Evolutionary conservation across 2,113 vertebrate genomes (phyloP), one percentile per base, ranked within the genome.

Genomic region (Xerus inauris): DNA sequence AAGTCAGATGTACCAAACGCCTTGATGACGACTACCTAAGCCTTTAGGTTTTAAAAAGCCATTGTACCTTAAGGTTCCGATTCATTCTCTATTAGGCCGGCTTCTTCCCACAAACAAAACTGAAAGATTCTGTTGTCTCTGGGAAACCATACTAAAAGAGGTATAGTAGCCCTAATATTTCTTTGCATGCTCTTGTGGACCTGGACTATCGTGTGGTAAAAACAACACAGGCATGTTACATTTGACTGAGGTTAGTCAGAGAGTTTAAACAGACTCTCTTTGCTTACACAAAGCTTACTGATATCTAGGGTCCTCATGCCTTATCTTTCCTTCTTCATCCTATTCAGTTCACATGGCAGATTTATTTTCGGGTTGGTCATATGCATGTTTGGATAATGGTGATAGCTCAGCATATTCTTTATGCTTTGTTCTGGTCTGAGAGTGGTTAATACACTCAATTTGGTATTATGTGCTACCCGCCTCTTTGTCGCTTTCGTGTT

Each of bases 101-200:
- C 96, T 98, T 97, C 97, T 97, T 97, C 89, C 93, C 96, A 98
- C 93, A 86, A 92, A 94, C 51, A 94, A 97, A 98, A 97, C 97
- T 17, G 47, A 51, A 92, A 71, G 38, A 13, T 84, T 97, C 96
- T 98, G 87, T 96, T 98, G 98, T 97, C 94, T 95, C 96, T 97
- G 92, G 94, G 96, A 95, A 89, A 87, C 42, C 30, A 16, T 35
- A 38, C 42, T 87, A n/a, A 69, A 75, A 35, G 38, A 62, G 26
- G 40, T 47, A 3, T 5, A 45, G 13, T n/a, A 5, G 16, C 49
- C 73, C 47, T n/a, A 13, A 35, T 13, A 2, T 84, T 76, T 32
- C 35, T 90, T 88, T 62, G 73, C 49, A 32, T 7, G 22, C 30
- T 49, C 83, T 35, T 35, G 9, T 45, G 59, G 73, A 79, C 24